Percentiles rank a stretch among this genome's conserved stretches.
Conservation (phyloP, 1,140 invertebrate genomes). For the Cyclina sinensis region DNA sequence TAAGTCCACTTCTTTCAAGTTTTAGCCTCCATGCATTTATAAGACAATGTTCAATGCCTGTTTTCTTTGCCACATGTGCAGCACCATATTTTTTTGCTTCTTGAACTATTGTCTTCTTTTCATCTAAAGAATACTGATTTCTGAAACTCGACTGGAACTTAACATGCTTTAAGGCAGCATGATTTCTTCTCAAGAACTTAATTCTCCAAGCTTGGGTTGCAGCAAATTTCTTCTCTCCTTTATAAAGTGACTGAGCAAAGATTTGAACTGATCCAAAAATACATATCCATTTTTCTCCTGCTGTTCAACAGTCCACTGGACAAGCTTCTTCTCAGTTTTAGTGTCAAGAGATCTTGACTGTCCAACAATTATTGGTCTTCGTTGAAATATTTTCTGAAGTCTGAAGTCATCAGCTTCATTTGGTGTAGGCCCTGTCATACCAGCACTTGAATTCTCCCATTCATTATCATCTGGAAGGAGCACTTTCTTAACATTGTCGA, state of each 20-base stretch:
- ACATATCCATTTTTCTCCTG: constrained; percentile 64
- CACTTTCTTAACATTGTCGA: constrained; percentile 66
- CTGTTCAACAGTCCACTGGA: constrained; percentile 54
- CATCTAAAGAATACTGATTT: constrained; percentile 62
- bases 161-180: constrained; percentile 55
- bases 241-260: constrained; percentile 59
- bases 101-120: constrained; percentile 54
- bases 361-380: constrained; percentile 65
- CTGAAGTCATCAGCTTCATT: constrained; percentile 3
- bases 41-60: constrained; percentile 60
- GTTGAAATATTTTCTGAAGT: constrained; percentile 1
- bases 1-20: constrained; percentile 38
- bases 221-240: constrained; percentile 63
- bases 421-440: not conserved
- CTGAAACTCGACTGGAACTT: constrained; percentile 61
- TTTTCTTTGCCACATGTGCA: constrained; percentile 55
- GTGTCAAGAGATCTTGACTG: constrained; percentile 56
- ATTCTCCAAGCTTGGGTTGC: constrained; percentile 64
- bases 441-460: not conserved
- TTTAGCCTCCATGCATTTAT: constrained; percentile 61
- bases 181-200: constrained; percentile 59
- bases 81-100: constrained; percentile 60
- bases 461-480: constrained; percentile 46
- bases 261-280: constrained; percentile 59
- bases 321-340: constrained; percentile 63